Evolutionary conservation across 2,888 invertebrate species (phyloP), one percentile per base, ranked within the genome.

Genomic region (Lepidocyrtoides sp.): DNA sequence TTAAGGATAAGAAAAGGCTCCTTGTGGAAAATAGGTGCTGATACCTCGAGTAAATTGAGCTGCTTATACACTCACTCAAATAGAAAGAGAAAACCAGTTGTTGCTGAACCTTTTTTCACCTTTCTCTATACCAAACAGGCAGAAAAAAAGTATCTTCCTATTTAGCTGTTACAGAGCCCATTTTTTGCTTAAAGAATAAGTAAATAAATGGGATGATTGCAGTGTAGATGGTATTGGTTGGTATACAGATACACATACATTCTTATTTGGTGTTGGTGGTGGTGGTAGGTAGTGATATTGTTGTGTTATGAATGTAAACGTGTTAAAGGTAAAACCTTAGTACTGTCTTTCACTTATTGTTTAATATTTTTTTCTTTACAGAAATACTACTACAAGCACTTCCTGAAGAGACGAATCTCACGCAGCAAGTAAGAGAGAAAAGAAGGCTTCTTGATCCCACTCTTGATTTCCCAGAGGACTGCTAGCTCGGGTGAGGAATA

Each of bases 381-480:
- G 60, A 79, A n/a, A 75, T 63, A 63, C 82, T 75, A 17, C 75
- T 3, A n/a, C 57, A 26, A 12, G 4, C 26, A 41, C 63, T 29
- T 82, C 82, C 82, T 48, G 44, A 63, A 29, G 44, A 63, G 81
- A 77, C 20, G 63, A 82, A 41, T 82, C 60, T 63, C 23, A 82
- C 54, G 72, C 4, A 87, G 48, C 17, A 79, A 87, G 77, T n/a
- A 57, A 57, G 29, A 12, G 32, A 41, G 44, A n/a, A 63, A 36
- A 29, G 83, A 84, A 48, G 89, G 84, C 89, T 90, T 90, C 91
- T 93, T 92, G 92, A 93, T 93, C 92, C 92, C 75, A 79, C 82
- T 88, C 92, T 93, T 93, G 93, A 93, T 93, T 93, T 93, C 93
- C 93, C 93, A 89, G 86, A 92, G 93, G 93, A 92, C 91, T 93